A percentile compares a stretch with the other conserved stretches of the same genome.
phyloP scores from a whole-genome alignment of 2,888 invertebrate species.

The Gortyna flavago region DNA sequence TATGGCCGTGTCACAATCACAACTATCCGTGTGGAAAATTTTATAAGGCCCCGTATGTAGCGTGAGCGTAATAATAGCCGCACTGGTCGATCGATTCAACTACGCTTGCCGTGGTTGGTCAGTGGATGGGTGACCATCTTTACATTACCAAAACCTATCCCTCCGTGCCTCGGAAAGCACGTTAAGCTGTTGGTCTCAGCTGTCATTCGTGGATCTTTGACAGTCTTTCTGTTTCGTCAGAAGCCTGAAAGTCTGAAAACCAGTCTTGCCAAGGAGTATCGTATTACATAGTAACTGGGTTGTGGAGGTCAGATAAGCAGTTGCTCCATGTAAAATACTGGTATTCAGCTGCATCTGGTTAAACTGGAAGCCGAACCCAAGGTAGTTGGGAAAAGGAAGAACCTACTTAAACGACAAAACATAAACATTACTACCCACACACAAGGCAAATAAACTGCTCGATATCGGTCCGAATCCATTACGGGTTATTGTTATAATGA shows the following conservation, averaged over 20 bases:
- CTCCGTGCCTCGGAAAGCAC: neutral
- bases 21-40: slow-evolving; percentile 15
- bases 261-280: neutral
- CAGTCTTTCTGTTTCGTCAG: neutral
- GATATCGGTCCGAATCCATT: no score
- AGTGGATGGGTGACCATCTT: neutral
- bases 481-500: no score
- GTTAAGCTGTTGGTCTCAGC: no score
- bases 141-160: no score
- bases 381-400: no score
- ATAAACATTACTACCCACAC: no score
- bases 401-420: no score
- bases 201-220: neutral
- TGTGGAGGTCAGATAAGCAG: neutral
- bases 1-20: slow-evolving; percentile 10
- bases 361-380: no score
- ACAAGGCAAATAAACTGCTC: no score
- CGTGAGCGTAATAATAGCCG: neutral
- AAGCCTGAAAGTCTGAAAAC: neutral
- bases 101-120: neutral
- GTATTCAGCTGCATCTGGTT: neutral
- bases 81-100: neutral
- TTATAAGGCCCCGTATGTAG: slow-evolving; percentile 15
- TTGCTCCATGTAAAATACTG: neutral
- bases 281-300: neutral